Percentiles rank a stretch among this genome's conserved stretches.
These are phyloP conservation scores for Ptychadena robeensis DNA, from an alignment of 2,797 vertebrate genomes.

Conservation along the genomic window DNA sequence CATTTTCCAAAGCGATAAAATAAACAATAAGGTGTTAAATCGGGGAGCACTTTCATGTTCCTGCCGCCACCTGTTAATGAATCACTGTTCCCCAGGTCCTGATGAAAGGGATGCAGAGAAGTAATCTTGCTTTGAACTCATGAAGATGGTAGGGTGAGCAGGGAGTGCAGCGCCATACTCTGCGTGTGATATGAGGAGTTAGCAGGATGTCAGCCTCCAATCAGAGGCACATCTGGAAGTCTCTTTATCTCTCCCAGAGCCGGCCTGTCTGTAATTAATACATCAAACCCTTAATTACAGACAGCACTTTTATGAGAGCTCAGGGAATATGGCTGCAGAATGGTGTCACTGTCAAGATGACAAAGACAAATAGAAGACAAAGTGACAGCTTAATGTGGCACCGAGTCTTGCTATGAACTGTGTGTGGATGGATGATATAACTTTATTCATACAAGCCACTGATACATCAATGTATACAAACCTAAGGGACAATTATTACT, in stretches of 20 bases:
- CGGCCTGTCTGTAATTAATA: constrained; percentile 79
- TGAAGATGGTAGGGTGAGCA: constrained; percentile 23
- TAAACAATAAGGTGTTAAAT: constrained; percentile 51
- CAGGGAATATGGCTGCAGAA: constrained; percentile 66
- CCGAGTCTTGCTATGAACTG: constrained; percentile 15
- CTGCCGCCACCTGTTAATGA: constrained; percentile 42
- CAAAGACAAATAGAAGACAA: constrained; percentile 56
- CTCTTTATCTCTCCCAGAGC: constrained; percentile 78
- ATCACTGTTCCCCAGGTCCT: constrained; percentile 31
- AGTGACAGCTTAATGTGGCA: constrained; percentile 59
- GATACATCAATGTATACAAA: constrained; percentile 7
- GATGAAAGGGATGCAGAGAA: constrained; percentile 44
- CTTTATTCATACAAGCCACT: constrained; percentile 16
- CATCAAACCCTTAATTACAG: constrained; percentile 77
- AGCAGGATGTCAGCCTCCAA: constrained; percentile 71
- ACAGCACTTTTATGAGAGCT: constrained; percentile 70
- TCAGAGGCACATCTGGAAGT: constrained; percentile 75
- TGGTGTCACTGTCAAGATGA: constrained; percentile 53
- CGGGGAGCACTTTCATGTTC: constrained; percentile 45
- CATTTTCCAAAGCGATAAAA: constrained; percentile 38
- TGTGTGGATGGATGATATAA: constrained; percentile 7
- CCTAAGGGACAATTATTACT: constrained; percentile 3
- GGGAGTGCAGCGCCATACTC: constrained; percentile 10
- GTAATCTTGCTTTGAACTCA: constrained; percentile 74
- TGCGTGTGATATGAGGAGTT: constrained; percentile 37